Conservation (phyloP, 2,888 invertebrate genomes). For the Incurvaria masculella region DNA sequence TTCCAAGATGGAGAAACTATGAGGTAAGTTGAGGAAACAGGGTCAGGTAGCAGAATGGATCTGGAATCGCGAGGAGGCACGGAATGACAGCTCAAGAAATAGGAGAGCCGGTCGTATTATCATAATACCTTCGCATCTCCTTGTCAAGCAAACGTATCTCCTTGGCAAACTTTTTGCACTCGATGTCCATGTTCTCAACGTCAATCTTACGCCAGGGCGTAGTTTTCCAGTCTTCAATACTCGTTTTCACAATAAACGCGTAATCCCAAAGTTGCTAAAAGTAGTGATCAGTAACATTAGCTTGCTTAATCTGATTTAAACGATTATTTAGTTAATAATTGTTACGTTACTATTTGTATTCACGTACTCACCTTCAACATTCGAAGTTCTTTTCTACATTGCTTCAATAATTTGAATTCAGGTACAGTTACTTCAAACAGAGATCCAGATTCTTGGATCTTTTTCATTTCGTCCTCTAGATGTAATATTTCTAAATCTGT, state of each 20-base stretch:
- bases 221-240: conserved; percentile 96
- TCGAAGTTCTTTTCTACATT: conserved; percentile 86
- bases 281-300: conserved; percentile 1
- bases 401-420: conserved; percentile 89
- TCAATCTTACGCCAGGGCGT: conserved; percentile 97
- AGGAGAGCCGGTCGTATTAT: too few relatives aligned
- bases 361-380: conserved; percentile 70
- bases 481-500: conserved; percentile 74
- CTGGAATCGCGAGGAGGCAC: too few relatives aligned
- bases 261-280: conserved; percentile 93
- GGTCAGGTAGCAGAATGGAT: too few relatives aligned
- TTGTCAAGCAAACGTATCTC: conserved; percentile 90
- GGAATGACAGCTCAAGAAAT: too few relatives aligned
- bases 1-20: too few relatives aligned
- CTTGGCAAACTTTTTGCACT: conserved; percentile 97
- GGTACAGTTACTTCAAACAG: conserved; percentile 94
- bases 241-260: conserved; percentile 82
- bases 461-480: conserved; percentile 82
- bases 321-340: background rate
- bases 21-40: too few relatives aligned
- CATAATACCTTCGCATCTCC: conserved; percentile 80
- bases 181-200: conserved; percentile 98
- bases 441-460: conserved; percentile 85
- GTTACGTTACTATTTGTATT: background rate
- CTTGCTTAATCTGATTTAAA: conserved; percentile 3